Base-by-base conservation (phyloP, 1,140 invertebrate genomes). In the Zaprionus africanus region DNA sequence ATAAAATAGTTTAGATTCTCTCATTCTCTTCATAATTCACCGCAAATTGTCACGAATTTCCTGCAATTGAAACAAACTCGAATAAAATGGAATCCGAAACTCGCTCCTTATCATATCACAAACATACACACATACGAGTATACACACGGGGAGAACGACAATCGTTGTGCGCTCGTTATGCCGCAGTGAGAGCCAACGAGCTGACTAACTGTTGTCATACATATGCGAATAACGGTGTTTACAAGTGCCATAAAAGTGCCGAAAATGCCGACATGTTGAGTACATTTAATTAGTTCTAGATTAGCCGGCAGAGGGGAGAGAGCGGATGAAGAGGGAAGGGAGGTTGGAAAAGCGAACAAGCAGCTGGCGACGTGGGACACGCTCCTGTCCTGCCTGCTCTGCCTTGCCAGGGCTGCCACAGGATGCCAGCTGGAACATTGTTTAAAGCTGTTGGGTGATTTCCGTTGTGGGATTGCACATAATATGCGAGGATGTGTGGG, bases 391-490 rank as follows among this genome's bases (percentile, higher is more conserved):
- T 13, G 36, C 36, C 36, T 15, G 12, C 12, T 5, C 15, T n/a
- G 38, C 38, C 38, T 7, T 17, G 0, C 31, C 31, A 34, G 31
- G n/a, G 0, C n/a, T 65, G 24, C 43, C 7, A 22, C 17, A 49
- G 41, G 24, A 59, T 31, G 59, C 28, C 38, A 38, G 54, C 26
- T 59, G 56, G 64, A 64, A 60, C 66, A 79, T 79, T 82, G 82
- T 82, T 82, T 79, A 79, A 71, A 72, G 83, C 72, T 79, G 83
- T 87, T 79, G 70, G 70, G 83, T 68, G 83, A 87, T 87, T 79
- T 83, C 72, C 80, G 80, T 74, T 60, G 56, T 80, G 66, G 64
- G 79, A 87, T 87, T 82, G 83, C 87, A 82, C 82, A 82, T 85
- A n/a, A n/a, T 46, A 17, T 70, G 36, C 36, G 12, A 38, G 12